Conservation (phyloP, 2,113 vertebrate genomes). For the Dryoscopus gambensis region DNA sequence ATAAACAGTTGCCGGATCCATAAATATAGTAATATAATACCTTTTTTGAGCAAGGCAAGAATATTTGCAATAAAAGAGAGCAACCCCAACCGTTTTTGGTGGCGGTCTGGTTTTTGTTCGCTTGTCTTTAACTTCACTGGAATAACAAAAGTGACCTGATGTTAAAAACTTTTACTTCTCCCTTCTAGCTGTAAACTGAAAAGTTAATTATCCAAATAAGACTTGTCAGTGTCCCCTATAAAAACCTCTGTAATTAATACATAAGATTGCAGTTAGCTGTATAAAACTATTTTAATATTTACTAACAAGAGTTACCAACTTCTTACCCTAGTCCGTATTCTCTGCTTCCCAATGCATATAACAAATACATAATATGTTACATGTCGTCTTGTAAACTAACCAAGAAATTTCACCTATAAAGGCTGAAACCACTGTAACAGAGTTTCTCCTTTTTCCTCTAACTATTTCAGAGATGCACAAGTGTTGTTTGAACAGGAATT, state of each 20-base stretch:
- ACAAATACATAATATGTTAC: neutral
- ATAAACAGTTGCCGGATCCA: neutral
- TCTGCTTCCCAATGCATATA: neutral
- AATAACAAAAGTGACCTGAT: neutral
- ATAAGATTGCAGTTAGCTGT: neutral
- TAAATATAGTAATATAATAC: neutral
- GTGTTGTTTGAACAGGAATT: neutral
- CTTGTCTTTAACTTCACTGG: neutral
- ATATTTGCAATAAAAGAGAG: neutral
- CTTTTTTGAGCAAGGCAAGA: neutral
- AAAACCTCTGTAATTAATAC: neutral
- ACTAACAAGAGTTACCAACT: neutral
- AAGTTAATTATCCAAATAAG: neutral
- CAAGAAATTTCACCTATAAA: neutral
- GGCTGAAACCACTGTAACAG: neutral
- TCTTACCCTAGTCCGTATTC: neutral
- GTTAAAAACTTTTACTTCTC: neutral
- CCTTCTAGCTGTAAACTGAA: neutral
- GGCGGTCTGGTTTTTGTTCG: neutral
- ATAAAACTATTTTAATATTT: neutral
- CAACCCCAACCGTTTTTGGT: neutral
- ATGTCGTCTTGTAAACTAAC: neutral
- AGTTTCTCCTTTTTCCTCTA: neutral
- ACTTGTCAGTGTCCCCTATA: neutral
- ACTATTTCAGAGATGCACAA: neutral